phyloP scores from a whole-genome alignment of 2,113 vertebrate species.

The Anarhynchus alexandrinus region DNA sequence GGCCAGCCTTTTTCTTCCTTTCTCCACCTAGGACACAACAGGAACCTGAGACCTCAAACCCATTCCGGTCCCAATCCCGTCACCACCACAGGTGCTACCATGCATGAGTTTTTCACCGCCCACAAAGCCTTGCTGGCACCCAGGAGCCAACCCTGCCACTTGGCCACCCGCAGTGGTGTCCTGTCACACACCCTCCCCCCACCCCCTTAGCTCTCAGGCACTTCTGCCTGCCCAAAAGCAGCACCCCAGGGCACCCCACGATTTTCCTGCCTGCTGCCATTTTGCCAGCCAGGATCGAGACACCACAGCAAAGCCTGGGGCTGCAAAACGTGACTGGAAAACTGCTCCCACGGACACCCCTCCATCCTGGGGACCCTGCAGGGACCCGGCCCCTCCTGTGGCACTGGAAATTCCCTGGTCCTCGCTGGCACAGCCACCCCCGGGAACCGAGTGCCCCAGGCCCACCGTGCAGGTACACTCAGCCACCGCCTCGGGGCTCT shows the following conservation, averaged over 20 bases:
- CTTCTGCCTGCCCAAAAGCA: neutral
- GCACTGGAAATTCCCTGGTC: too few relatives aligned
- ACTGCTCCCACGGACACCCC: too few relatives aligned
- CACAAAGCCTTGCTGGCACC: neutral
- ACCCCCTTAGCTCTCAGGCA: neutral
- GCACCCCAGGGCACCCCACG: neutral
- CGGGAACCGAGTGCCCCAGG: too few relatives aligned
- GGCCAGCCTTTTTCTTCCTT: neutral
- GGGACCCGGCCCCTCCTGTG: too few relatives aligned
- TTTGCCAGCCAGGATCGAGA: neutral
- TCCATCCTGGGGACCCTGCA: too few relatives aligned
- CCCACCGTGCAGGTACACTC: too few relatives aligned
- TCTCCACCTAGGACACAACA: neutral
- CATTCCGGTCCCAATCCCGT: neutral
- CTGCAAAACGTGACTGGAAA: neutral
- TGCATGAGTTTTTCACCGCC: neutral
- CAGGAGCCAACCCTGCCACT: neutral
- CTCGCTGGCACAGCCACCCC: too few relatives aligned
- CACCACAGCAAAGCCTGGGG: neutral
- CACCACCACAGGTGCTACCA: neutral
- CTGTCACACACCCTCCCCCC: too few relatives aligned
- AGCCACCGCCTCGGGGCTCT: too few relatives aligned
- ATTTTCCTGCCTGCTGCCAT: neutral
- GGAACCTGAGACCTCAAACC: neutral
- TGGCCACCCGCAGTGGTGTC: too few relatives aligned